Conservation (phyloP, 2,113 vertebrate species). For the Bubo bubo region DNA sequence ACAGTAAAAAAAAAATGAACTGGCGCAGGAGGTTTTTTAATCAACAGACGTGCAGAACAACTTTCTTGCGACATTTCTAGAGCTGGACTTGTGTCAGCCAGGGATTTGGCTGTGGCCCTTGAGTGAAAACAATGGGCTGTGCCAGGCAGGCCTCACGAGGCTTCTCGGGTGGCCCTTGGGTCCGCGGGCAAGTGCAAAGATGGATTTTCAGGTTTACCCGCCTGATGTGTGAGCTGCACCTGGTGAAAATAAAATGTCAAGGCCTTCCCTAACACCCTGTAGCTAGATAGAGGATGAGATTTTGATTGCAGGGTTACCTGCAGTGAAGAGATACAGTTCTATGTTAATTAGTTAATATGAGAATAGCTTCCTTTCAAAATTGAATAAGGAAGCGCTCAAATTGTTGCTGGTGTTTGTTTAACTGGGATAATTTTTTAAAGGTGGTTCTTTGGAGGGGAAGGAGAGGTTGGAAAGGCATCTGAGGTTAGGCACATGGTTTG, state of each 20-base stretch:
- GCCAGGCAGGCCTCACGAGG: accelerated
- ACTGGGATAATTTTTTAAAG: background rate
- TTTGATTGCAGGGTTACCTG: background rate
- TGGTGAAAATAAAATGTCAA: background rate
- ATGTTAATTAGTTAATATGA: background rate
- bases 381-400: background rate
- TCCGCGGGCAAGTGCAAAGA: accelerated
- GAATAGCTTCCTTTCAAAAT: background rate
- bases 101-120: background rate
- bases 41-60: background rate
- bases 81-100: background rate
- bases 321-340: background rate
- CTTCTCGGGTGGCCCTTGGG: accelerated
- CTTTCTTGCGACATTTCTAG: conserved; percentile 48
- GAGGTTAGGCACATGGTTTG: background rate
- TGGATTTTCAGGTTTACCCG: background rate
- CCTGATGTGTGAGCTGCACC: background rate
- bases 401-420: background rate
- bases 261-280: background rate
- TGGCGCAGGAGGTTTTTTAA: conserved; percentile 33
- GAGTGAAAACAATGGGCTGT: background rate
- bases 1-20: conserved; percentile 6
- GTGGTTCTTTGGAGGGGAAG: background rate
- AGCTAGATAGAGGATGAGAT: background rate
- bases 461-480: background rate